Conservation (phyloP, 2,113 vertebrate species). For the Tragulus kanchil region DNA sequence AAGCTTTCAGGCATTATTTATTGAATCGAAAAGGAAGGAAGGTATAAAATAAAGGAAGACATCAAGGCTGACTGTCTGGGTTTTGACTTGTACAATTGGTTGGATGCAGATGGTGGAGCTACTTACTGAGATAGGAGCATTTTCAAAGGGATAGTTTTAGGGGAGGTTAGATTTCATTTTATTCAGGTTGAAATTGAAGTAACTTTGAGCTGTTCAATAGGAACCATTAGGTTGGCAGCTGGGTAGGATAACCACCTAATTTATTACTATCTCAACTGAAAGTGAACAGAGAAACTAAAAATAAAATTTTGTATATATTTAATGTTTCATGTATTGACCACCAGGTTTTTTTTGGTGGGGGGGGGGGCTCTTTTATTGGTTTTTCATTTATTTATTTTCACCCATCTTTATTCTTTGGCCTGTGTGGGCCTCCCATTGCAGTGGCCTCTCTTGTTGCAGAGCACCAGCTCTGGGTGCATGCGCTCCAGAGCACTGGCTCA, state of each 20-base stretch:
- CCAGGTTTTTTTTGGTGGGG: neutral
- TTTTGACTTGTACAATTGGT: neutral
- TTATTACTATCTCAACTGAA: neutral
- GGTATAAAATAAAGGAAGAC: neutral
- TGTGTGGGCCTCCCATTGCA: no score
- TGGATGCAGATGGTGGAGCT: neutral
- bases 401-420: no score
- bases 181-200: conserved; percentile 35
- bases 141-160: neutral
- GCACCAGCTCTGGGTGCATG: no score
- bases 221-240: neutral
- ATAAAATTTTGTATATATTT: neutral
- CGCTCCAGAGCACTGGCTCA: no score
- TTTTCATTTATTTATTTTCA: no score
- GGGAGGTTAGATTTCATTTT: neutral
- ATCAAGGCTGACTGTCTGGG: neutral
- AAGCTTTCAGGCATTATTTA: conserved; percentile 24
- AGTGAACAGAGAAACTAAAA: neutral
- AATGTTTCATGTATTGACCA: neutral
- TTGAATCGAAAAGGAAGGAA: neutral
- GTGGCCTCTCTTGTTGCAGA: no score
- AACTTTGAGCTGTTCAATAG: conserved; percentile 14
- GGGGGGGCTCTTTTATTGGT: no score
- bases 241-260: neutral
- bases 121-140: neutral